phyloP scores from a whole-genome alignment of 2,797 vertebrate genomes.

The Sternotherus odoratus region DNA sequence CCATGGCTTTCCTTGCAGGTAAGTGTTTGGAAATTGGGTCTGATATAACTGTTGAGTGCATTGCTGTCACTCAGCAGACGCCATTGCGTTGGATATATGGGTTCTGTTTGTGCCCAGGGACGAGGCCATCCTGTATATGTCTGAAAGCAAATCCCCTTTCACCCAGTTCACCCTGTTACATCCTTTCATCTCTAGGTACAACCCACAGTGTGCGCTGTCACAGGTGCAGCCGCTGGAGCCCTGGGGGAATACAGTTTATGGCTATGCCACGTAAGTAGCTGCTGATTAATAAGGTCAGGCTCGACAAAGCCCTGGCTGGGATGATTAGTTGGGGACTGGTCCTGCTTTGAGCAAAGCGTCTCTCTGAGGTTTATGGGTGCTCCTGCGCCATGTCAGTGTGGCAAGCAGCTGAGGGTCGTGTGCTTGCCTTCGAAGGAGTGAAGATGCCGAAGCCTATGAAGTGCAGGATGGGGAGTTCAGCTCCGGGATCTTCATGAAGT shows the following conservation, averaged over 20 bases:
- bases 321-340: too few species aligned
- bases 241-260: slow-evolving; percentile 90
- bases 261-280: slow-evolving; percentile 90
- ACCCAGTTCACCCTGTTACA: neutral
- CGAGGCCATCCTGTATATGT: accelerated
- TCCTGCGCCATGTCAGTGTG: too few species aligned
- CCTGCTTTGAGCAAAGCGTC: neutral
- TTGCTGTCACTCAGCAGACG: neutral
- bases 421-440: slow-evolving; percentile 79
- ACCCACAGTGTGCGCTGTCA: slow-evolving; percentile 83
- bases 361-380: neutral
- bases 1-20: neutral
- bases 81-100: neutral
- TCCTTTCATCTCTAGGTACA: slow-evolving; percentile 82
- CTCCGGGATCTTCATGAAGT: slow-evolving; percentile 94
- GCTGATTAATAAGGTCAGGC: neutral
- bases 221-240: slow-evolving; percentile 85
- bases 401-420: neutral
- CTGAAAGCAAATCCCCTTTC: accelerated
- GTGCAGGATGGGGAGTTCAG: slow-evolving; percentile 90
- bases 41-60: neutral
- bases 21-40: neutral
- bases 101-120: neutral
- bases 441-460: slow-evolving; percentile 92
- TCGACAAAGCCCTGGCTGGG: too few species aligned